phyloP scores from a whole-genome alignment of 2,888 invertebrate genomes.

The Drosophila antonietae region DNA sequence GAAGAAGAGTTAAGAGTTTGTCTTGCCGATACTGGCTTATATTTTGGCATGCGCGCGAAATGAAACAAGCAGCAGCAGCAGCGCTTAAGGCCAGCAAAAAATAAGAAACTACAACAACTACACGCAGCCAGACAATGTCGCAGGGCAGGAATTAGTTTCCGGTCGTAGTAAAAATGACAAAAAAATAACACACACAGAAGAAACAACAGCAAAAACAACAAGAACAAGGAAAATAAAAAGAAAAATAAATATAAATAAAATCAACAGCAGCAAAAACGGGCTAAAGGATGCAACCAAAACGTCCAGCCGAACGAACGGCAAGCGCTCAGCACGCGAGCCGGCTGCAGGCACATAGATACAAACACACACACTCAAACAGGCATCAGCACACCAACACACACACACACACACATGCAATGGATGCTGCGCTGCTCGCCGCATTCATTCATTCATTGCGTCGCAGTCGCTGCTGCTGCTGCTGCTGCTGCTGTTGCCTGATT shows the following conservation, averaged over 20 bases:
- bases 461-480: constrained; percentile 18
- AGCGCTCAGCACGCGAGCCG: constrained; percentile 73
- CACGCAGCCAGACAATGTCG: constrained; percentile 53
- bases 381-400: constrained; percentile 11
- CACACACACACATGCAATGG: constrained; percentile 41
- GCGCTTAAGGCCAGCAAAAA: constrained; percentile 25
- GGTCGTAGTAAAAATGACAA: constrained; percentile 80
- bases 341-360: constrained; percentile 32
- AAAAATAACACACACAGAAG: constrained; percentile 19
- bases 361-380: constrained; percentile 20
- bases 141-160: constrained; percentile 80
- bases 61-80: constrained; percentile 45
- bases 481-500: background rate
- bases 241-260: constrained; percentile 37
- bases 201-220: constrained; percentile 22
- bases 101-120: constrained; percentile 31
- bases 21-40: constrained; percentile 44
- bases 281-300: constrained; percentile 63
- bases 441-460: constrained; percentile 68
- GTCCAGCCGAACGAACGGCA: constrained; percentile 42
- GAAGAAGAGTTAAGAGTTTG: constrained; percentile 44
- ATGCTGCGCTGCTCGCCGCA: constrained; percentile 66
- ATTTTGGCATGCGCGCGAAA: constrained; percentile 80
- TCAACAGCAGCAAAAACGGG: constrained; percentile 58
- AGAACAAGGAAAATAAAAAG: background rate